These are phyloP conservation scores for Drosophila bifasciata DNA, from an alignment of 1,140 invertebrate species.

Conservation along the genomic window DNA sequence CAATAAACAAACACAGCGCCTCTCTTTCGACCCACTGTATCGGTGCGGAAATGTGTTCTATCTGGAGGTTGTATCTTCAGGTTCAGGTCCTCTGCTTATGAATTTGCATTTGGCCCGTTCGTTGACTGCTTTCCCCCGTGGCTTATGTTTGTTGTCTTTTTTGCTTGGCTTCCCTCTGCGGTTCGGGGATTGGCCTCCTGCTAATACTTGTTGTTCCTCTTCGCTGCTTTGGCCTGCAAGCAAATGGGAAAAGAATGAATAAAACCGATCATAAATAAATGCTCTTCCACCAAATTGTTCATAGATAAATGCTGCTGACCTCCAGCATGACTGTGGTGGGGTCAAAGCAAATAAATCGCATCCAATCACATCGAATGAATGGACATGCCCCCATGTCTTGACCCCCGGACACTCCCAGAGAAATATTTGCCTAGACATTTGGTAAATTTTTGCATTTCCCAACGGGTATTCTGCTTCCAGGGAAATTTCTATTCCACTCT, in stretches of 20 bases:
- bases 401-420: constrained; percentile 6
- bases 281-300: constrained; percentile 41
- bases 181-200: constrained; percentile 53
- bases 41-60: constrained; percentile 68
- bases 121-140: constrained; percentile 11
- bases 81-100: constrained; percentile 38
- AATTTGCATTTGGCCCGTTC: constrained; percentile 65
- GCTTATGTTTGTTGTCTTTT: constrained; percentile 5
- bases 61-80: constrained; percentile 61
- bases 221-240: constrained; percentile 52
- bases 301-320: constrained; percentile 58
- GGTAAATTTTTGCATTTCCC: constrained; percentile 19
- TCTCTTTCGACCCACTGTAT: constrained; percentile 66
- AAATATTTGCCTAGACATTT: constrained; percentile 52
- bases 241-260: constrained; percentile 11
- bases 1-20: constrained; percentile 45
- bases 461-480: too few species aligned
- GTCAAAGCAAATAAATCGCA: constrained; percentile 34
- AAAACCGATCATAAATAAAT: constrained; percentile 42
- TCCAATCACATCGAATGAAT: constrained; percentile 23
- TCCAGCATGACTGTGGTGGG: constrained; percentile 12
- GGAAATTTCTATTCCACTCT: neutral
- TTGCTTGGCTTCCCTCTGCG: neutral
- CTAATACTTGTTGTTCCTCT: constrained; percentile 29
- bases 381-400: constrained; percentile 15